Evolutionary conservation across 2,113 vertebrate species (phyloP).

Genomic region (Dipodomys ordii): DNA sequence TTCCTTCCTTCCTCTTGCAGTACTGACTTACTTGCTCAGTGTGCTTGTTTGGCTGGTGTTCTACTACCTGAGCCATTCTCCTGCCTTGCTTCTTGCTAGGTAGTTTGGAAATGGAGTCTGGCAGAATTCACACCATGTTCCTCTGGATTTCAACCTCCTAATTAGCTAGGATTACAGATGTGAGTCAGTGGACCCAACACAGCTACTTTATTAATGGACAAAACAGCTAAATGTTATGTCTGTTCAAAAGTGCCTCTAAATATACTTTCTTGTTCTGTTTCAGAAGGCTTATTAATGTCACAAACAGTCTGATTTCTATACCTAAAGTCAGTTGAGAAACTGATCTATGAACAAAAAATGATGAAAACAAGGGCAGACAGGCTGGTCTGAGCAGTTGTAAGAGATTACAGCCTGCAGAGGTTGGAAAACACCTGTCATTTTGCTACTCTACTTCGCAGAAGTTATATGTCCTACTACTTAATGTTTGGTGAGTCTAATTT

Average conservation of each 20-base stretch:
- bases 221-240: too few species aligned
- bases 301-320: constrained; percentile 38
- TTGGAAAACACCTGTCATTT: constrained; percentile 53
- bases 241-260: not conserved
- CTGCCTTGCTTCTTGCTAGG: too few species aligned
- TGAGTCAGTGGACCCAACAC: too few species aligned
- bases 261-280: constrained; percentile 28
- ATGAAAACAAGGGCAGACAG: constrained; percentile 17
- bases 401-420: constrained; percentile 21
- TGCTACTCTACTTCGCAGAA: not conserved
- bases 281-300: constrained; percentile 9
- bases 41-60: too few species aligned
- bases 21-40: too few species aligned
- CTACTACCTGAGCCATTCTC: too few species aligned
- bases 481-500: not conserved
- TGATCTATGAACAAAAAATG: constrained; percentile 14
- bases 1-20: too few species aligned
- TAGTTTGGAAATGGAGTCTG: too few species aligned
- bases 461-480: constrained; percentile 8
- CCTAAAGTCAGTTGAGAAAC: constrained; percentile 49
- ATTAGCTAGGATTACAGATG: too few species aligned
- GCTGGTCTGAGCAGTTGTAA: not conserved
- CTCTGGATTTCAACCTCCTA: too few species aligned
- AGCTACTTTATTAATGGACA: too few species aligned
- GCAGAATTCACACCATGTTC: too few species aligned